Conservation (phyloP, 2,797 vertebrate genomes). For the Novumbra hubbsi region DNA sequence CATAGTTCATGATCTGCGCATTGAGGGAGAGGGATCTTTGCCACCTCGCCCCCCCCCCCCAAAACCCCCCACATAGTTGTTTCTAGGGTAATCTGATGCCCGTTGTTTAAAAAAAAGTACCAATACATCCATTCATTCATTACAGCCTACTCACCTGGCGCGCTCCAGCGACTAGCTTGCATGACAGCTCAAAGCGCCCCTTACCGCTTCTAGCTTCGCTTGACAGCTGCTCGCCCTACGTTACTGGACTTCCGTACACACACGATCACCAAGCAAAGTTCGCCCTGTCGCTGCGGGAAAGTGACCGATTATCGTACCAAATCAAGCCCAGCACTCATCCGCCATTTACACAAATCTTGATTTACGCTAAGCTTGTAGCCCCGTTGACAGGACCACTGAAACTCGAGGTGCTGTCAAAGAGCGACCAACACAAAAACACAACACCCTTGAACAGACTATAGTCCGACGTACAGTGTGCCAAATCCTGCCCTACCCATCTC, state of each 20-base stretch:
- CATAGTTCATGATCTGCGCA: not conserved
- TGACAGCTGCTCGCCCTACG: not conserved
- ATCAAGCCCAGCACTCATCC: not conserved
- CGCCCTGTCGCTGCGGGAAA: not conserved
- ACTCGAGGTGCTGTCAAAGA: not conserved
- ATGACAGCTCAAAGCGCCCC: not conserved
- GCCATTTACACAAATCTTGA: not conserved
- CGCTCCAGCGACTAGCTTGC: not conserved
- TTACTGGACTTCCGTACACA: constrained; percentile 1
- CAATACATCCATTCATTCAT: constrained; percentile 3
- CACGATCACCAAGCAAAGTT: not conserved
- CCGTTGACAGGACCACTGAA: not conserved
- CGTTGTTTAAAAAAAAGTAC: not conserved
- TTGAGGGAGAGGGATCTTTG: not conserved
- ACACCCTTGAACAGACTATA: not conserved
- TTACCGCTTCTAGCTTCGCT: not conserved
- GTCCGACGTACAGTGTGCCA: not conserved
- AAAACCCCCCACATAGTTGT: not conserved
- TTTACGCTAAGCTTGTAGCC: not conserved
- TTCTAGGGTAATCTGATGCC: not conserved
- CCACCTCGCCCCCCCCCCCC: not conserved
- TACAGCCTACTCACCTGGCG: not conserved
- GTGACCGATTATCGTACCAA: not conserved
- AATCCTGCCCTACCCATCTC: too few species aligned
- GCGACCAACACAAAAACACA: not conserved